Conservation (phyloP, 1,140 invertebrate species). For the Nephila pilipes region DNA sequence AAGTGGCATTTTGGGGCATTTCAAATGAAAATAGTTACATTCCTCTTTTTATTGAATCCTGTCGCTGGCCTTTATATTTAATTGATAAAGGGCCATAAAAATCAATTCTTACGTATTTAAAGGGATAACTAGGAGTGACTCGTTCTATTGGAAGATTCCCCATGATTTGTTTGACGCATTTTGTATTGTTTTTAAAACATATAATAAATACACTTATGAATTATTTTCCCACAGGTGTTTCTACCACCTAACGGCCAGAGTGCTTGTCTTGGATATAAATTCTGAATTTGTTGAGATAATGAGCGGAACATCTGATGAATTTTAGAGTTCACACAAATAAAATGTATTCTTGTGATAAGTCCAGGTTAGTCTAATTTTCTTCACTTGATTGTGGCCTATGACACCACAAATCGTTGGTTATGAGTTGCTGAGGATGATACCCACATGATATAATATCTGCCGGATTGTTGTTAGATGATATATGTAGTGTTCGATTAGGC, state of each 20-base stretch:
- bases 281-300: too few species aligned
- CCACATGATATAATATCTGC: too few species aligned
- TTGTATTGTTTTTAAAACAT: constrained; percentile 25
- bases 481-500: too few species aligned
- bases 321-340: too few species aligned
- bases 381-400: too few species aligned
- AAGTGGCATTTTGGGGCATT: constrained; percentile 13
- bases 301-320: too few species aligned
- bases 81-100: background rate
- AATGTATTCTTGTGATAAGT: too few species aligned
- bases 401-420: too few species aligned
- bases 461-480: too few species aligned
- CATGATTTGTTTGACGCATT: background rate
- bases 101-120: background rate
- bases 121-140: background rate
- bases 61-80: background rate
- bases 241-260: constrained; percentile 47
- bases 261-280: background rate
- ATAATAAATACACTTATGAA: constrained; percentile 16
- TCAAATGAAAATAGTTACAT: too few species aligned
- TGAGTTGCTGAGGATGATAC: too few species aligned
- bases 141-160: background rate
- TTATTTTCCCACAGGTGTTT: background rate
- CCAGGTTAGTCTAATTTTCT: too few species aligned
- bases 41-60: constrained; percentile 80